Percentiles rank a stretch among this genome's conserved stretches.
Evolutionary conservation across 2,113 vertebrate genomes (phyloP).

Genomic region (Hyperoodon ampullatus): DNA sequence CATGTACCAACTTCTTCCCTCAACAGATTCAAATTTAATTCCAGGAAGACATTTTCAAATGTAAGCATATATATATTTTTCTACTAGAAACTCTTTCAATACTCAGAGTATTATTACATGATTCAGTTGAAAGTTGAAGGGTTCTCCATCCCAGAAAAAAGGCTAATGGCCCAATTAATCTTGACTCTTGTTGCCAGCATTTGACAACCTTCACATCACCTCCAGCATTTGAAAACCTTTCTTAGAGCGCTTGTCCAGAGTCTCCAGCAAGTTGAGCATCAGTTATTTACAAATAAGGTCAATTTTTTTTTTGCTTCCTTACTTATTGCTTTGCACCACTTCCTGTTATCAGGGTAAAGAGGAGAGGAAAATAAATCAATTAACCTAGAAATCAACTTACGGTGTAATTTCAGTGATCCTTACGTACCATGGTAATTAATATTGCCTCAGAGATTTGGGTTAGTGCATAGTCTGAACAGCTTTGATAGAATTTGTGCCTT

Average conservation of each 20-base stretch:
- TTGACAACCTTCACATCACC: conserved; percentile 17
- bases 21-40: conserved; percentile 53
- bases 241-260: background rate
- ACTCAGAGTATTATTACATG: background rate
- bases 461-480: background rate
- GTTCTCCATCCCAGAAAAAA: background rate
- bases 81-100: background rate
- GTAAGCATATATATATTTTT: background rate
- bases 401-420: conserved; percentile 32
- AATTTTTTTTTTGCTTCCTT: background rate
- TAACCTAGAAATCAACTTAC: background rate
- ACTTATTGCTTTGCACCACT: conserved; percentile 20
- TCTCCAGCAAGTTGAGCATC: background rate
- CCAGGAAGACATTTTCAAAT: conserved; percentile 29
- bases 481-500: background rate
- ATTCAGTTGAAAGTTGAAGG: conserved; percentile 8
- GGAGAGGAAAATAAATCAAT: background rate
- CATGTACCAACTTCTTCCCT: background rate
- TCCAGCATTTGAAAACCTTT: conserved; percentile 36
- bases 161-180: background rate
- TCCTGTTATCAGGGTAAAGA: background rate
- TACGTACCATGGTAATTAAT: background rate
- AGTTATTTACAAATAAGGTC: background rate
- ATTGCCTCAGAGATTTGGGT: background rate
- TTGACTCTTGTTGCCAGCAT: background rate